Evolutionary conservation across 1,140 invertebrate genomes (phyloP), one percentile per base, ranked within the genome.

Genomic region (Armadillidium nasatum): DNA sequence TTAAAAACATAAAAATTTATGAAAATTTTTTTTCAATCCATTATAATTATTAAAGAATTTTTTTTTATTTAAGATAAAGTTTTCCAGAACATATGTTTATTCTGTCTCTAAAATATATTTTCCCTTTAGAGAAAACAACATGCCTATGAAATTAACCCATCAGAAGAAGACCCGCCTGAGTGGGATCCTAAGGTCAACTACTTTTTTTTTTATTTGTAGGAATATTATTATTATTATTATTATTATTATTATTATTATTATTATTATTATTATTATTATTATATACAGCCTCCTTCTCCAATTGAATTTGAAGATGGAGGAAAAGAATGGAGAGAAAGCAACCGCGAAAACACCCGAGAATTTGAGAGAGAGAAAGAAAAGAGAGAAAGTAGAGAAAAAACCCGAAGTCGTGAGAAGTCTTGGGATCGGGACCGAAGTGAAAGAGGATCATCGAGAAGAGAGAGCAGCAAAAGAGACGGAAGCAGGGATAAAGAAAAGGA

Each of bases 401-500:
- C 21, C 19, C n/a, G 3, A 21, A 23, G 50, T 23, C n/a, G 54
- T 7, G 74, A 72, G 15, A 21, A 66, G n/a, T 13, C 33, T 23
- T 22, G 50, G 68, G 33, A 67, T 13, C 7, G 54, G 10, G 45
- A 22, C 7, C 11, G 45, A 45, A 67, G 54, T 33, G 73, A n/a
- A n/a, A n/a, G 54, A 46, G 22, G 66, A 44, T 10, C 13, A 19
- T 3, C 10, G 13, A 7, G 10, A 15, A 50, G 19, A n/a, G 44
- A 72, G 19, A 7, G 44, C 1, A 46, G 13, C 10, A 21, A 68
- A 23, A 21, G 22, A 46, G 54, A 75, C 2, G 74, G 44, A 22
- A 44, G 21, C 33, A 33, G 44, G 7, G 74, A 21, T 10, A 21
- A 68, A 23, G 50, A 68, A 46, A 50, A 75, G 7, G 74, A 72